Base-by-base conservation (phyloP, 30 jellyfish, hydroid and myxozoan species). In the Pelagia noctiluca region DNA sequence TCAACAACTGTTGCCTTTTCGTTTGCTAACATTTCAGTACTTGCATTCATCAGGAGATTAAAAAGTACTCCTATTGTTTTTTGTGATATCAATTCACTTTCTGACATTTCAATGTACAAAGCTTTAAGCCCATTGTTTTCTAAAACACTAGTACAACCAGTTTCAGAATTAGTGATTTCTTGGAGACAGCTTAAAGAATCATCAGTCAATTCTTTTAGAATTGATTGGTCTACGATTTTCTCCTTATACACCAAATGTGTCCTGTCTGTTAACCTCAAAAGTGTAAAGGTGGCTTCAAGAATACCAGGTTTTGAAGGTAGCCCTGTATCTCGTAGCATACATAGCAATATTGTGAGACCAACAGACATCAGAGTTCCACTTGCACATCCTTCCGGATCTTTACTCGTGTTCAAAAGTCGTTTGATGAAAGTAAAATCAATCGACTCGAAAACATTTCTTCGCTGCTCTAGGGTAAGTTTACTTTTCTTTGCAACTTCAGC, bases 311-410 rank as follows among this genome's bases (percentile, higher is more conserved):
- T 37, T 4, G 16, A 1, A 24, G 13, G 57, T 19, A 13, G 28
- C 50, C 18, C 24, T 22, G 3, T 4, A 28, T 35, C 89, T 7
- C 36, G 16, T 61, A 77, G 26, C 69, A 60, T 35, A 23, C 89
- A 77, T 1, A 71, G 35, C 29, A 60, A 57, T 0, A 77, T 77
- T 10, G 72, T 61, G 10, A 77, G 50, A 54, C 80, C 89, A 32
- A 77, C 18, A 16, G 89, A 61, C 46, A 77, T 23, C 1, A 35
- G 47, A 25, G 54, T 13, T 33, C 65, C 78, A 19, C 35, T 61
- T 2, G 25, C 30, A 24, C 80, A 60, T 31, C 80, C 80, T 23
- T 77, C 80, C 8, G 50, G 69, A n/a, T 35, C 80, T 8, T 60
- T 53, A 23, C 38, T 22, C 1, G 71, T 8, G 31, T 35, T 77